Evolutionary conservation across 2,888 invertebrate species (phyloP).

Genomic region (Platycnemis pennipes): DNA sequence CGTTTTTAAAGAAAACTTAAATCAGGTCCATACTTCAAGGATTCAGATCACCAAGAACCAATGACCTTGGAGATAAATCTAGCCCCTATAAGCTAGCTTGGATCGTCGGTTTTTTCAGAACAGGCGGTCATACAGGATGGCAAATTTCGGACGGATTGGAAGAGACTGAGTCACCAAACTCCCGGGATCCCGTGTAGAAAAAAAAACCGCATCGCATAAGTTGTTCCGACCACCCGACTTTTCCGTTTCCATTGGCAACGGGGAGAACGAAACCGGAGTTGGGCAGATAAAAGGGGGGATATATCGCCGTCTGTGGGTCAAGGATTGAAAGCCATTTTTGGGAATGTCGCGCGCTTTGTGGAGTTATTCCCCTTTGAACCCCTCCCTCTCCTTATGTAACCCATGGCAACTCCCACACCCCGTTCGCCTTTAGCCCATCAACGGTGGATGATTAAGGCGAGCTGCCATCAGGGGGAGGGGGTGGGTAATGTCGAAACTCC

Average conservation of each 20-base stretch:
- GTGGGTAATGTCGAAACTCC: not conserved
- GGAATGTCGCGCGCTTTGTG: not conserved
- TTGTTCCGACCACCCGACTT: not conserved
- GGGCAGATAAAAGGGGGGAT: not conserved
- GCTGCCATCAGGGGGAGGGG: not conserved
- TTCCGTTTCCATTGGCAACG: not conserved
- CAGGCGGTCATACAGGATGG: too few relatives aligned
- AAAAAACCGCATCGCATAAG: not conserved
- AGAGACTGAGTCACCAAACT: not conserved
- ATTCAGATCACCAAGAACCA: not conserved
- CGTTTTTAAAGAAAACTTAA: too few relatives aligned
- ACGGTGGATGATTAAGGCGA: not conserved
- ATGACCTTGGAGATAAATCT: not conserved
- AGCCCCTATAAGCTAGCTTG: not conserved
- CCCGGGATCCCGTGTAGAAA: not conserved
- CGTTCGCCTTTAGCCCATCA: not conserved
- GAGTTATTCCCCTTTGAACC: not conserved
- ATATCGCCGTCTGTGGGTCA: not conserved
- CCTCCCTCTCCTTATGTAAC: not conserved
- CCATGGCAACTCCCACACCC: not conserved
- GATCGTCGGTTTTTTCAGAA: too few relatives aligned
- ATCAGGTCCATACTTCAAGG: too few relatives aligned
- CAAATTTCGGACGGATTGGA: not conserved
- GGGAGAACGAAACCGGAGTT: not conserved
- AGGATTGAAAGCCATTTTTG: not conserved